Evolutionary conservation across 2,888 invertebrate species (phyloP), one percentile per base, ranked within the genome.

Genomic region (Nowickia ferox): DNA sequence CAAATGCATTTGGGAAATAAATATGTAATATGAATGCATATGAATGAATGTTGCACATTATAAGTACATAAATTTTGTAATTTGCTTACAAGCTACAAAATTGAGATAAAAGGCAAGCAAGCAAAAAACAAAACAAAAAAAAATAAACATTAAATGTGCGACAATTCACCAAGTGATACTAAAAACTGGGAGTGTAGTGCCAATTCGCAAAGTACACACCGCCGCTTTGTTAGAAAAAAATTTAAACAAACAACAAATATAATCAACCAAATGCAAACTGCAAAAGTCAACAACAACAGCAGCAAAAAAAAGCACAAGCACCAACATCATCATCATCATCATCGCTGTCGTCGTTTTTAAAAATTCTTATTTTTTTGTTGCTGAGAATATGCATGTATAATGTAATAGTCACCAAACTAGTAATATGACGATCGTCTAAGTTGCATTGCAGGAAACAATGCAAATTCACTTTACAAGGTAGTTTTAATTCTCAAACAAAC

Each of bases 161-260:
- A 76, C 82, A 81, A 81, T 74, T 17, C 59, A 59, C 77, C n/a
- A 46, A 77, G 68, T 59, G 10, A 38, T 42, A 69, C 71, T 55
- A 44, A 69, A 84, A 84, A 72, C 59, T 66, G 51, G 86, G 86
- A 84, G 80, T 84, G 84, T 78, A 74, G 86, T 84, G 84, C 78
- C 76, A 81, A 84, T 84, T 74, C 72, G 13, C 48, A 83, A 75
- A 76, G 59, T 69, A 78, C 42, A 85, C 59, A 66, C 69, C 42
- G 74, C 55, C 80, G 40, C 68, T 71, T 75, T 51, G 68, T 48
- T 75, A 42, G 22, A 71, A 57, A 11, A 42, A 77, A 44, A 38
- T n/a, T 42, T 65, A 42, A 75, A 55, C 51, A 77, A 65, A 76
- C 22, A 82, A 40, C 61, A 75, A 17, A 75, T n/a, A 76, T 71